These are phyloP conservation scores for Chelonus insularis DNA, from an alignment of 1,140 invertebrate genomes.

Conservation along the genomic window DNA sequence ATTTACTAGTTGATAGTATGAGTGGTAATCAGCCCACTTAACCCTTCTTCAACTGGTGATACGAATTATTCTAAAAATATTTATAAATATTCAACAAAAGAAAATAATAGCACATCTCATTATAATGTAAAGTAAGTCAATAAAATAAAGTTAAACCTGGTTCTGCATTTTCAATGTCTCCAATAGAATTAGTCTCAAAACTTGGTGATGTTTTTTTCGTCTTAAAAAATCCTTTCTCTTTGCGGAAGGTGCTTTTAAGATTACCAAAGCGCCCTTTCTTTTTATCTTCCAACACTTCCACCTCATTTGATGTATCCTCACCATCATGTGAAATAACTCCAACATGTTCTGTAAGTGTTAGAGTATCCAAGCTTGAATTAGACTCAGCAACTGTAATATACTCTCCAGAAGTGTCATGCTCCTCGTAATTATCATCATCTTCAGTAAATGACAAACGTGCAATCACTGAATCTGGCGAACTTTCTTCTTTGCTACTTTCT, in stretches of 20 bases:
- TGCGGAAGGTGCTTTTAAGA: conserved; percentile 47
- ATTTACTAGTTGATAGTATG: too few relatives aligned
- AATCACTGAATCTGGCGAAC: conserved; percentile 47
- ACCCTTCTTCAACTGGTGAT: too few relatives aligned
- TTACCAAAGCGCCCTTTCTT: conserved; percentile 46
- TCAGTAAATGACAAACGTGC: conserved; percentile 41
- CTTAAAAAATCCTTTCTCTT: conserved; percentile 42
- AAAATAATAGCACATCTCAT: too few relatives aligned
- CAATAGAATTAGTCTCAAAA: conserved; percentile 27
- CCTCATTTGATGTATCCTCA: neutral
- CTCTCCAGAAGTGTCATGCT: conserved; percentile 34
- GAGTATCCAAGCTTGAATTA: conserved; percentile 48
- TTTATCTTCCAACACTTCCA: conserved; percentile 39
- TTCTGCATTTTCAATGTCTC: conserved; percentile 17
- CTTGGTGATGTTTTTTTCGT: conserved; percentile 37
- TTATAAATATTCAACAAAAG: too few relatives aligned
- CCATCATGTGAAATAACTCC: neutral
- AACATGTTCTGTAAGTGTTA: conserved; percentile 19
- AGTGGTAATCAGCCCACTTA: too few relatives aligned
- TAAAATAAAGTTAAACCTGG: too few relatives aligned
- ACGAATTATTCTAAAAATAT: too few relatives aligned
- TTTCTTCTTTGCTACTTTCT: conserved; percentile 41
- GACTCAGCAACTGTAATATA: conserved; percentile 42
- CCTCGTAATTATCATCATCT: conserved; percentile 36
- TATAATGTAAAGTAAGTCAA: too few relatives aligned